These are phyloP conservation scores for Phengaris arion DNA, from an alignment of 2,888 invertebrate genomes.

Conservation along the genomic window DNA sequence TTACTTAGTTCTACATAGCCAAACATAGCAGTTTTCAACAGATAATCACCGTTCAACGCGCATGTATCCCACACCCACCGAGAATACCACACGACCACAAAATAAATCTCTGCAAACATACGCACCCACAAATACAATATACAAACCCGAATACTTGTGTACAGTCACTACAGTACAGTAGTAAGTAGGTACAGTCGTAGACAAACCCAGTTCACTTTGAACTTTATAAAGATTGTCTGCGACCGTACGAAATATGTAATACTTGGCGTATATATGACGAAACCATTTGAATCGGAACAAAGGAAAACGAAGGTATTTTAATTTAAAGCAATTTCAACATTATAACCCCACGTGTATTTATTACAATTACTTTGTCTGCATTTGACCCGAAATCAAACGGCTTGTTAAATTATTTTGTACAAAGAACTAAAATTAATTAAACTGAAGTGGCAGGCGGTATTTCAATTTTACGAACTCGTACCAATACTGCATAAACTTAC, in stretches of 20 bases:
- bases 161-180: too few species aligned
- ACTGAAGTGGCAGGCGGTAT: background rate
- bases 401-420: background rate
- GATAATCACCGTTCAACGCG: background rate
- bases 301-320: background rate
- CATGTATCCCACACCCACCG: background rate
- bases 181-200: background rate
- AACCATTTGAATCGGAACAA: background rate
- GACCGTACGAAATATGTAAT: background rate
- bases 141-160: background rate
- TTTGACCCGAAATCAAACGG: background rate
- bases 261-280: background rate
- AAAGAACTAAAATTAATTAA: background rate
- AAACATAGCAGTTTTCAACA: background rate
- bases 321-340: constrained; percentile 2
- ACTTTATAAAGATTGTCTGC: background rate
- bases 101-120: background rate
- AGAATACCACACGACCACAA: background rate
- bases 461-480: background rate
- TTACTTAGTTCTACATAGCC: background rate
- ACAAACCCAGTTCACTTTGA: background rate
- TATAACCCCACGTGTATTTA: background rate
- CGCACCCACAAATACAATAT: background rate
- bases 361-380: background rate
- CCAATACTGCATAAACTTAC: background rate